phyloP scores from a whole-genome alignment of 2,888 invertebrate genomes.

The Pecten maximus region DNA sequence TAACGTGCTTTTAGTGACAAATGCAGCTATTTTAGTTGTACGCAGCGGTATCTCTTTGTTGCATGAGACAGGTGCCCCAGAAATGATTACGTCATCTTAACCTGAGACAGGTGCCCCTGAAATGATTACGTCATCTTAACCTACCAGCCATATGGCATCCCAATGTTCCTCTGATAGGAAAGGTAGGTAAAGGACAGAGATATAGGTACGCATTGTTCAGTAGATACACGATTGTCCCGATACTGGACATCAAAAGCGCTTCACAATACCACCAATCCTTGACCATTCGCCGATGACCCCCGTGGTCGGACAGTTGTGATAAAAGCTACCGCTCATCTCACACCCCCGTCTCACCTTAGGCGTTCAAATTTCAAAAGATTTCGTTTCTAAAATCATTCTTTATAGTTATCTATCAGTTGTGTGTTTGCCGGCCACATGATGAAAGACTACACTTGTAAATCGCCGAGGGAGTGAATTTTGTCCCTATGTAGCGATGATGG shows the following conservation, averaged over 20 bases:
- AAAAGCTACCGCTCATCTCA: not conserved
- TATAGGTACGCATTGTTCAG: not conserved
- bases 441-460: not conserved
- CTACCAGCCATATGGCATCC: slow-evolving; percentile 5
- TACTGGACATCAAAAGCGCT: slow-evolving; percentile 9
- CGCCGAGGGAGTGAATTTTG: not conserved
- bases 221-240: not conserved
- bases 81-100: not conserved
- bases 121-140: not conserved
- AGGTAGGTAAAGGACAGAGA: not conserved
- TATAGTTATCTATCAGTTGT: not conserved
- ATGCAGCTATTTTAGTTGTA: not conserved
- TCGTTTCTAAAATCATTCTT: not conserved
- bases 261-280: not conserved
- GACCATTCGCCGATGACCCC: not conserved
- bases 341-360: not conserved
- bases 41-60: not conserved
- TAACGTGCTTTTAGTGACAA: not conserved
- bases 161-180: not conserved
- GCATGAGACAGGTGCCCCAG: not conserved
- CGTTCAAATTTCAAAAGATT: not conserved
- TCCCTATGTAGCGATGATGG: not conserved
- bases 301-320: not conserved
- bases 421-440: not conserved
- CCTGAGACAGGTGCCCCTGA: not conserved